These are phyloP conservation scores for Anguilla megastoma DNA, from an alignment of 2,797 vertebrate species.

Conservation along the genomic window DNA sequence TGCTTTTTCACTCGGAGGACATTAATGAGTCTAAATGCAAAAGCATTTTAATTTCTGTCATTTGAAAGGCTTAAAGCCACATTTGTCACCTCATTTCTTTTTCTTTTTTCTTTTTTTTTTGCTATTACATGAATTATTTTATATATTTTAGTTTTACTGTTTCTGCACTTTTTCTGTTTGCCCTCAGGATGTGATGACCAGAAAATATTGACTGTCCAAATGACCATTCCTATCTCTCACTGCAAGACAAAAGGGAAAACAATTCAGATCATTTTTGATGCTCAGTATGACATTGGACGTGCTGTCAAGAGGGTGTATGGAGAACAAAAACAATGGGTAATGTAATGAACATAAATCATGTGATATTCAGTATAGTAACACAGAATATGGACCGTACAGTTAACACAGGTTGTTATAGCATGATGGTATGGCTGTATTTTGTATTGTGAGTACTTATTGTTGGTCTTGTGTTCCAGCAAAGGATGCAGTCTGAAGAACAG, in stretches of 20 bases:
- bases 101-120: neutral
- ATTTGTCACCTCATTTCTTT: neutral
- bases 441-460: neutral
- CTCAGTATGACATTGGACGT: constrained; percentile 58
- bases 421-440: neutral
- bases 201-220: constrained; percentile 65
- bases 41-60: neutral
- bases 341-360: neutral
- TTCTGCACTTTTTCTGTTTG: constrained; percentile 5
- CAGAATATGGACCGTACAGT: neutral
- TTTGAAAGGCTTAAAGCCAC: neutral
- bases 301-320: constrained; percentile 62
- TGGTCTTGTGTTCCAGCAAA: neutral
- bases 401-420: constrained; percentile 1
- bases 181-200: constrained; percentile 60
- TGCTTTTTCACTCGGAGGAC: neutral
- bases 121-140: neutral
- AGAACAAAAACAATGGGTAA: constrained; percentile 62
- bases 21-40: neutral
- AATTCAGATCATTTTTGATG: constrained; percentile 76
- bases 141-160: neutral
- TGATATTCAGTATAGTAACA: neutral
- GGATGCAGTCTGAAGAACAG: neutral
- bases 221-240: constrained; percentile 65
- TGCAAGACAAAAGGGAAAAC: constrained; percentile 63